phyloP scores from a whole-genome alignment of 2,888 invertebrate genomes.

The Iphiclides podalirius region DNA sequence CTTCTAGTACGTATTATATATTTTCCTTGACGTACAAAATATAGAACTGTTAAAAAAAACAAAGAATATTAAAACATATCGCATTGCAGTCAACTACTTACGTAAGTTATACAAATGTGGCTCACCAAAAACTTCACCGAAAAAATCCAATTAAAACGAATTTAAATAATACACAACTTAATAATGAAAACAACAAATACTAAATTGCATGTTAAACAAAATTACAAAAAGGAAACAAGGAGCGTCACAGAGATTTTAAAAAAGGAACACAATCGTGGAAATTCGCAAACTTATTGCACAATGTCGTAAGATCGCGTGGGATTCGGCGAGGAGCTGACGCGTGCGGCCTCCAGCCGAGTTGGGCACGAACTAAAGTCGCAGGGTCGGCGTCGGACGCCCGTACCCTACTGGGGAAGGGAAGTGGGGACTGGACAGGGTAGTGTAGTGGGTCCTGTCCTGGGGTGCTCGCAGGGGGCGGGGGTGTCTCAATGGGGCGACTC shows the following conservation, averaged over 20 bases:
- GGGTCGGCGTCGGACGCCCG: slow-evolving; percentile 39
- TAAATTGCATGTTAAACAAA: slow-evolving; percentile 32
- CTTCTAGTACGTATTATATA: no score
- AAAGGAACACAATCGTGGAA: slow-evolving; percentile 32
- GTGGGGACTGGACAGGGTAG: slow-evolving; percentile 48
- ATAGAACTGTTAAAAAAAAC: no score
- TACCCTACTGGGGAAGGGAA: no score
- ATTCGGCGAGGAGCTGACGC: slow-evolving; percentile 35
- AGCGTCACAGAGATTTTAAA: slow-evolving; percentile 31
- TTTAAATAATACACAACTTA: slow-evolving; percentile 9
- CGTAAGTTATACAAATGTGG: slow-evolving; percentile 60
- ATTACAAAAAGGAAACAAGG: no score
- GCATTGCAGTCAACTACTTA: slow-evolving; percentile 76
- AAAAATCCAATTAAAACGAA: slow-evolving; percentile 27
- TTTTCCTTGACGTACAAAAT: no score
- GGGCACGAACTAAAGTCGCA: slow-evolving; percentile 51
- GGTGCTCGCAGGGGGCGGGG: slow-evolving; percentile 53
- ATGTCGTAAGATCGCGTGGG: slow-evolving; percentile 58
- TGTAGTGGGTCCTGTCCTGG: no score
- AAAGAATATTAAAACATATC: slow-evolving; percentile 49
- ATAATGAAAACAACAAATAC: slow-evolving; percentile 31
- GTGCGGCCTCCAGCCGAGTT: slow-evolving; percentile 38
- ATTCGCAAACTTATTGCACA: slow-evolving; percentile 63
- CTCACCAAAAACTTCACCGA: slow-evolving; percentile 20
- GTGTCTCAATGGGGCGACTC: slow-evolving; percentile 34